These are phyloP conservation scores for Umimayanthus chanpuru DNA, from an alignment of 92 coral and sea anemone genomes.

Conservation along the genomic window DNA sequence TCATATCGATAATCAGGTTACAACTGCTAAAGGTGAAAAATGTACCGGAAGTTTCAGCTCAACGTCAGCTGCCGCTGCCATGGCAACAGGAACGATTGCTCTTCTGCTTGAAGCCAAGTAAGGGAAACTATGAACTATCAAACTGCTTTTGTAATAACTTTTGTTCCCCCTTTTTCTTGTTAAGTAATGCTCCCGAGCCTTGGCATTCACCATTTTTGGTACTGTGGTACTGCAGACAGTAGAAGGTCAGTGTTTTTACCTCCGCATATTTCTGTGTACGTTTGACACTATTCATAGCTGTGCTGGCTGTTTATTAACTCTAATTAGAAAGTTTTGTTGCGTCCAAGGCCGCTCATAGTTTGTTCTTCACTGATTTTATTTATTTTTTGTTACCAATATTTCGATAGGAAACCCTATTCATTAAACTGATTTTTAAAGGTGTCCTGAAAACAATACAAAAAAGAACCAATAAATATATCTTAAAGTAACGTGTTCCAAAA, in stretches of 20 bases:
- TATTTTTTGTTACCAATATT: too few species aligned
- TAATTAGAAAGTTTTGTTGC: too few species aligned
- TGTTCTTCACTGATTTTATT: too few species aligned
- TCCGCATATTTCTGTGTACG: too few species aligned
- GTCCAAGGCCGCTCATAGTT: too few species aligned
- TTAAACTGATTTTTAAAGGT: too few species aligned
- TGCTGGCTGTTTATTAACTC: too few species aligned
- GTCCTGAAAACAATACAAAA: too few species aligned
- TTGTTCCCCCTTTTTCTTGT: background rate
- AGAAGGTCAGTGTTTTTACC: background rate
- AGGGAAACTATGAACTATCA: background rate
- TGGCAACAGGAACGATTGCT: constrained; percentile 3
- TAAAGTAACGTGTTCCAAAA: too few species aligned
- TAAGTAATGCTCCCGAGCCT: background rate
- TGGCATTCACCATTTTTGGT: background rate
- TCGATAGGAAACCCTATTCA: too few species aligned
- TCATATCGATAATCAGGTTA: background rate
- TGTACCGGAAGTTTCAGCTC: background rate
- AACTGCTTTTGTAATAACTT: background rate
- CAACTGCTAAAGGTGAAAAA: background rate
- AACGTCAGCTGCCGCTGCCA: constrained; percentile 2
- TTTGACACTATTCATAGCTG: too few species aligned
- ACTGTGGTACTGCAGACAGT: background rate
- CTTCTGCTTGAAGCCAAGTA: constrained; percentile 9
- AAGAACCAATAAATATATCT: too few species aligned